Conservation (phyloP, 2,113 vertebrate species). For the Coracopsis vasa region DNA sequence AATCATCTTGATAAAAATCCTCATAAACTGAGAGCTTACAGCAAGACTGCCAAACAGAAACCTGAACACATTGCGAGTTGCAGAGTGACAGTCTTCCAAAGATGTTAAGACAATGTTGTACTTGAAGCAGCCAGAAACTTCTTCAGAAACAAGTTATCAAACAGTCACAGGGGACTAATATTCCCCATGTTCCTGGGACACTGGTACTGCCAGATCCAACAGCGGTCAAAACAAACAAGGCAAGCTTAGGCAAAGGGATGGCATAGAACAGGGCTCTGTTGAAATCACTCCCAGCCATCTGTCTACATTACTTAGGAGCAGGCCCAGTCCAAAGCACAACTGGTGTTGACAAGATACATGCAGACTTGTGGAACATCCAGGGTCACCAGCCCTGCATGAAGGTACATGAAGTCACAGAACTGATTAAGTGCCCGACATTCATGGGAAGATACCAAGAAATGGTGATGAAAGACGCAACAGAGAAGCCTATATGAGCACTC, state of each 20-base stretch:
- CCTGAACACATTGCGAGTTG: neutral
- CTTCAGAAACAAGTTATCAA: neutral
- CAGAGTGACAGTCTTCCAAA: neutral
- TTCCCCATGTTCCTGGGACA: neutral
- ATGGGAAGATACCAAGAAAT: neutral
- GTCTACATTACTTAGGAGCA: neutral
- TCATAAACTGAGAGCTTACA: neutral
- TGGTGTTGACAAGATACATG: neutral
- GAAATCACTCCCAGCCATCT: neutral
- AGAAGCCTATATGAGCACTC: neutral
- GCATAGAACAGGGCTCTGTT: neutral
- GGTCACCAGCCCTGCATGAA: neutral
- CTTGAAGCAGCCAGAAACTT: neutral
- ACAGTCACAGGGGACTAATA: neutral
- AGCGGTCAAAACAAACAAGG: neutral
- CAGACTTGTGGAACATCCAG: neutral
- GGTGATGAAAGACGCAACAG: neutral
- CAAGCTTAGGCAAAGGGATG: neutral
- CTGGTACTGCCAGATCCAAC: neutral
- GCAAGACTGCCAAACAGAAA: neutral
- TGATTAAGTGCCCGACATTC: constrained; percentile 3
- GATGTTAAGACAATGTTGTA: neutral
- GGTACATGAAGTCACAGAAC: neutral
- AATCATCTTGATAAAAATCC: neutral
- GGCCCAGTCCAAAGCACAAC: neutral